Evolutionary conservation across 2,888 invertebrate species (phyloP).

Genomic region (Malthinus seriepunctatus): DNA sequence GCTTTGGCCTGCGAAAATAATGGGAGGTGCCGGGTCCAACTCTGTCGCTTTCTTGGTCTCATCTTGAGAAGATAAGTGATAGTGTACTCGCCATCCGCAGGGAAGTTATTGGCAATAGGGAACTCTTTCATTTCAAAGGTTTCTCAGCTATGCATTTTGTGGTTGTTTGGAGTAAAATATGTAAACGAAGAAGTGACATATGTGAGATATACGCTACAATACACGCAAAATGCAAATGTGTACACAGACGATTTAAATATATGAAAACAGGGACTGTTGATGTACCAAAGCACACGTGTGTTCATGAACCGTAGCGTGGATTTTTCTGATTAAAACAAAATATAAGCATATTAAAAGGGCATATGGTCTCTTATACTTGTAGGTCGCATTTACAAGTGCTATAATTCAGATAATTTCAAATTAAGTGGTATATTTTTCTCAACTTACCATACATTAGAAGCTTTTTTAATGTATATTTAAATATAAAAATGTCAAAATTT

Average conservation of each 20-base stretch:
- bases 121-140: too few relatives aligned
- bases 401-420: constrained; percentile 24
- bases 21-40: too few relatives aligned
- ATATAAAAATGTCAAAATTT: constrained; percentile 22
- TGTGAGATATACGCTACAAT: constrained; percentile 39
- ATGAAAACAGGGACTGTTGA: constrained; percentile 46
- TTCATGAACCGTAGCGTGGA: constrained; percentile 42
- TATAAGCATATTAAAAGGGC: constrained; percentile 45
- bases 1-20: too few relatives aligned
- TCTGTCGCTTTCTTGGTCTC: too few relatives aligned
- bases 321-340: constrained; percentile 45
- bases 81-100: too few relatives aligned
- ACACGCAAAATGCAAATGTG: constrained; percentile 50
- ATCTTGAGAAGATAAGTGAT: too few relatives aligned
- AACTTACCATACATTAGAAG: constrained; percentile 7
- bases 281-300: constrained; percentile 47
- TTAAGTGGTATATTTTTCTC: constrained; percentile 15
- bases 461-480: constrained; percentile 14
- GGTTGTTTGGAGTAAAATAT: constrained; percentile 2
- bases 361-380: constrained; percentile 38
- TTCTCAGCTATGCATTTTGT: too few relatives aligned
- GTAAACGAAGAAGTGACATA: constrained; percentile 44
- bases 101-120: too few relatives aligned
- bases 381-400: constrained; percentile 21
- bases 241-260: constrained; percentile 49